Conservation (phyloP, 1,140 invertebrate species). For the Calycopis cecrops region DNA sequence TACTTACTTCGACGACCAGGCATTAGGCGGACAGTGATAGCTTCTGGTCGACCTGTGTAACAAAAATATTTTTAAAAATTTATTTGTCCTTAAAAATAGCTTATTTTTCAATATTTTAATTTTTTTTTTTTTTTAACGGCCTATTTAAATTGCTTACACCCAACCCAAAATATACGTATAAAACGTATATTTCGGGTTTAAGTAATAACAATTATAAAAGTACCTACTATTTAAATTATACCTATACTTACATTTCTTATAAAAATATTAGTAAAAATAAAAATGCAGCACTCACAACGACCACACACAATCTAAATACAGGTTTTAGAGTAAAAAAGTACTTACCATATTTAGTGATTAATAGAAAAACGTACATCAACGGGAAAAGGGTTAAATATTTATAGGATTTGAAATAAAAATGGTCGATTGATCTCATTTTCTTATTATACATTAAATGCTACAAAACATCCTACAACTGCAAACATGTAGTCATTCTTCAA, state of each 20-base stretch:
- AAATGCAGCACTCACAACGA: not conserved
- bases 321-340: constrained; percentile 24
- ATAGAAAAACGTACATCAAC: not conserved
- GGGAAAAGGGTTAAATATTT: not conserved
- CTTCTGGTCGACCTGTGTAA: constrained; percentile 66
- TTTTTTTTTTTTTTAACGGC: not conserved
- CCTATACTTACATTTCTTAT: too few species aligned
- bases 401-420: too few species aligned
- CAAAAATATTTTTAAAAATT: constrained; percentile 30
- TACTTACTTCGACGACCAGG: constrained; percentile 71
- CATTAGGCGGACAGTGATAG: constrained; percentile 69
- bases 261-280: constrained; percentile 5
- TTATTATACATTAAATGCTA: too few species aligned
- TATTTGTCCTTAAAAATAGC: not conserved
- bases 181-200: too few species aligned
- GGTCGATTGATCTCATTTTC: too few species aligned
- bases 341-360: constrained; percentile 27
- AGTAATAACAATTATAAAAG: too few species aligned
- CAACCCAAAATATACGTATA: too few species aligned
- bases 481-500: too few species aligned
- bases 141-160: too few species aligned
- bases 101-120: constrained; percentile 4
- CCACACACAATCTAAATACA: constrained; percentile 2
- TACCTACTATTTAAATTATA: too few species aligned
- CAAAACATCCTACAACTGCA: too few species aligned